Base-by-base conservation (phyloP, 2,888 invertebrate genomes). In the Spatulosminthurus flaviceps region DNA sequence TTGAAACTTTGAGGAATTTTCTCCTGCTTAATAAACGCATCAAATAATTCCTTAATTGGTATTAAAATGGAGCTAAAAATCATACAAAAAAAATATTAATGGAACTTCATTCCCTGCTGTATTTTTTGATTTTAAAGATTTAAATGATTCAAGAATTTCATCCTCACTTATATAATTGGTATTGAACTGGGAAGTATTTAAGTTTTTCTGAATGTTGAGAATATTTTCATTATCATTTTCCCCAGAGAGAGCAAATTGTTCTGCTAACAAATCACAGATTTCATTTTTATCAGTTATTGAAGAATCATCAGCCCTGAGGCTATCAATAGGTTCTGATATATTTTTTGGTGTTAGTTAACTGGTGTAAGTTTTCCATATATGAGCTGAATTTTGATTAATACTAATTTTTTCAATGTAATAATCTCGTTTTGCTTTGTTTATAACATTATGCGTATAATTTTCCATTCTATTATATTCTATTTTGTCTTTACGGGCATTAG, bases 1-100 rank as follows among this genome's bases (percentile, higher is more conserved):
- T 74, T 74, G 22, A 61, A 61, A 28, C 28, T 19, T 11, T 1
- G 1, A n/a, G 74, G 74, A 61, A 74, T 21, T 1, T 11, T n/a
- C n/a, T 16, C 21, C 43, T 61, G 0, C 9, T 22, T 60, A 28
- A 74, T 29, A 60, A 43, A 51, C 11, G n/a, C n/a, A n/a, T n/a
- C n/a, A n/a, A 26, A 21, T 16, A 72, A 22, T 0, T 42, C 4
- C 42, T 72, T 13, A n/a, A 72, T 21, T 5, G 72, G 69, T 9
- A 11, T 5, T 19, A 29, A n/a, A 13, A 69, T 11, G 5, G 29
- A 28, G 9, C 28, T 26, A 13, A 19, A 29, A 2, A 19, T 29
- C n/a, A 69, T 4, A 29, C n/a, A 26, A 28, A 19, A 4, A n/a
- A 69, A 13, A 29, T 4, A 29, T 7, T 28, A 28, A 28, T 24